A percentile compares a stretch with the other conserved stretches of the same genome.
Conservation (phyloP, 2,113 vertebrate genomes). For the Atractosteus spatula region DNA sequence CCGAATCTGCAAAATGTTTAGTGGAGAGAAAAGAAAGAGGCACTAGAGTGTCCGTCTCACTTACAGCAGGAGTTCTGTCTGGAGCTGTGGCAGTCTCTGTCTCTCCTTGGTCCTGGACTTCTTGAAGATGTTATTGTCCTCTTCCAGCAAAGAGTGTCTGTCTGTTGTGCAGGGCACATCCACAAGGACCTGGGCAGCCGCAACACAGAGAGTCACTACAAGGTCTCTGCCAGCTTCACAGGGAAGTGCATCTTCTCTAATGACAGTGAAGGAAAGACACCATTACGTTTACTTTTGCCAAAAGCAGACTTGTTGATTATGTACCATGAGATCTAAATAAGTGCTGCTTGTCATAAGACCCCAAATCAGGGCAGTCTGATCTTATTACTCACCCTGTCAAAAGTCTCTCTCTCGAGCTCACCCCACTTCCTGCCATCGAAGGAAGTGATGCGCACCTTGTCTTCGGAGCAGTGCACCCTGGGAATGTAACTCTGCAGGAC, state of each 20-base stretch:
- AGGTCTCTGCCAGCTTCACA: no score
- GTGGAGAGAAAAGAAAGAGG: no score
- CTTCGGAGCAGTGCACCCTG: conserved; percentile 48
- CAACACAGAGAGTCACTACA: not conserved
- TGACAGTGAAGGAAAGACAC: no score
- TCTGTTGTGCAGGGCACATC: conserved; percentile 94
- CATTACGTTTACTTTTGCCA: no score
- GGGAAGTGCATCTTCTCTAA: no score
- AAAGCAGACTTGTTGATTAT: no score
- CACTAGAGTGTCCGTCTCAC: conserved; percentile 35
- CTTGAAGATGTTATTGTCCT: conserved; percentile 90
- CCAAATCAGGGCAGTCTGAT: no score
- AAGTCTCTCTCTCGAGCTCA: conserved; percentile 67
- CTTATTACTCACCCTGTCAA: conserved; percentile 73
- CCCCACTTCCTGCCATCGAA: conserved; percentile 80
- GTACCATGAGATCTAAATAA: no score
- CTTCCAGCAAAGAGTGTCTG: conserved; percentile 82
- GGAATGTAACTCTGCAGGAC: conserved; percentile 80
- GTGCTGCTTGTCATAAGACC: no score
- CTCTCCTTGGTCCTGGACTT: conserved; percentile 76
- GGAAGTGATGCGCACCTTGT: conserved; percentile 70
- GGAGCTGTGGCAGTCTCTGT: conserved; percentile 79
- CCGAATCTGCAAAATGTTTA: no score
- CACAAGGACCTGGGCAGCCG: conserved; percentile 79
- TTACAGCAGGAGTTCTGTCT: conserved; percentile 86